Evolutionary conservation across 2,797 vertebrate genomes (phyloP), one percentile per base, ranked within the genome.

Genomic region (Sternarchorhynchus goeldii): DNA sequence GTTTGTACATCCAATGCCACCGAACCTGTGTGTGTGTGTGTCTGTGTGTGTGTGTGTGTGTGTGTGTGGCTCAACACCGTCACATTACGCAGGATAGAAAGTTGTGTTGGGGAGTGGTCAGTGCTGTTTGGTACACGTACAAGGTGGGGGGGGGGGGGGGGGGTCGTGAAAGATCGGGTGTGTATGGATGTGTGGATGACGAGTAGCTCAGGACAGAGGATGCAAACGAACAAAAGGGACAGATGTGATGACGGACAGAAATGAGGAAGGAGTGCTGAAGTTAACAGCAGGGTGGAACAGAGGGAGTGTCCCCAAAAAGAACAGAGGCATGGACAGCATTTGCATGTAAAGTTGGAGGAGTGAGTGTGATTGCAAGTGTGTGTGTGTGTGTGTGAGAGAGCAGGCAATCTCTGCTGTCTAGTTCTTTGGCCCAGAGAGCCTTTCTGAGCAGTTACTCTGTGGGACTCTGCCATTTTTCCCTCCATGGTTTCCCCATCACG

Each of bases 31-130:
- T 73, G 69, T 76, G 50, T 79, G 62, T 68, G 66, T 29, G 77
- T 67, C 41, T 75, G 57, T 75, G 17, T n/a, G 72, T 36, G 36
- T 72, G 67, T 57, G 32, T 25, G 25, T 25, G 25, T 25, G 56
- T 71, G 80, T 60, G 53, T 82, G 77, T 76, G 81, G 86, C 82
- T 84, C 14, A 76, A 78, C 45, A 36, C 29, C n/a, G 34, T 81
- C 75, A 17, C 81, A 68, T 81, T 71, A 70, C 66, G 79, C 64
- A 76, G 72, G 66, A 75, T 65, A 67, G 17, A n/a, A 29, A 45
- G 53, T 39, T 29, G 58, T 36, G 55, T 81, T 78, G 64, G 20
- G 32, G 69, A 14, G 45, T 63, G 53, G 36, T 45, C 81, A 79
- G 80, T 17, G 59, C 67, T 60, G 79, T 78, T 79, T 81, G 68